phyloP scores from a whole-genome alignment of 2,113 vertebrate species.

The Tonatia bakeri region DNA sequence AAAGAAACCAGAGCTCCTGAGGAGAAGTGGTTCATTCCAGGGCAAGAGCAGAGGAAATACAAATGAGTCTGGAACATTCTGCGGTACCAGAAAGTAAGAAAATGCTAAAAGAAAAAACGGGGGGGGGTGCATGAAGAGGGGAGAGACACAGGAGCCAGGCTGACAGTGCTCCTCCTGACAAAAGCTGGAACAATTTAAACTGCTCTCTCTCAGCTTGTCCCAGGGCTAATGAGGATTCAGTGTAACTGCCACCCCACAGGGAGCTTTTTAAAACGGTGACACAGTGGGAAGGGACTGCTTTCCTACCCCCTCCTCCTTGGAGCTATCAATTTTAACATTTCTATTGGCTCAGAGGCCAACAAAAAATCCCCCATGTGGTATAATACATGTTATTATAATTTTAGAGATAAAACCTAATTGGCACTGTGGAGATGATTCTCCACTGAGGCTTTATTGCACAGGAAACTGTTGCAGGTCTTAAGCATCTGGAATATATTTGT shows the following conservation, averaged over 20 bases:
- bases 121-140: fast-evolving
- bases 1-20: not conserved
- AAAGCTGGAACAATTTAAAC: not conserved
- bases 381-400: not conserved
- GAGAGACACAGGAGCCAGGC: too few species aligned
- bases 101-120: not conserved
- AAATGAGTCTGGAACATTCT: not conserved
- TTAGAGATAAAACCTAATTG: not conserved
- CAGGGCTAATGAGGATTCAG: not conserved
- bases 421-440: not conserved
- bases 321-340: not conserved
- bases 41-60: not conserved
- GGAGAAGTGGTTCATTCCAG: not conserved
- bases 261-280: not conserved
- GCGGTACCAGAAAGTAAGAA: not conserved
- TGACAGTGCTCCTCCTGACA: not conserved
- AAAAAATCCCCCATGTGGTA: not conserved
- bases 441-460: not conserved
- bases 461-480: not conserved
- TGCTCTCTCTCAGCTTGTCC: not conserved
- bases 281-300: not conserved
- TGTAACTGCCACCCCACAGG: not conserved
- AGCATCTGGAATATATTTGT: not conserved
- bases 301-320: not conserved
- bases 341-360: not conserved